Conservation (phyloP, 1,140 invertebrate genomes). For the Philopotamus ludificatus region DNA sequence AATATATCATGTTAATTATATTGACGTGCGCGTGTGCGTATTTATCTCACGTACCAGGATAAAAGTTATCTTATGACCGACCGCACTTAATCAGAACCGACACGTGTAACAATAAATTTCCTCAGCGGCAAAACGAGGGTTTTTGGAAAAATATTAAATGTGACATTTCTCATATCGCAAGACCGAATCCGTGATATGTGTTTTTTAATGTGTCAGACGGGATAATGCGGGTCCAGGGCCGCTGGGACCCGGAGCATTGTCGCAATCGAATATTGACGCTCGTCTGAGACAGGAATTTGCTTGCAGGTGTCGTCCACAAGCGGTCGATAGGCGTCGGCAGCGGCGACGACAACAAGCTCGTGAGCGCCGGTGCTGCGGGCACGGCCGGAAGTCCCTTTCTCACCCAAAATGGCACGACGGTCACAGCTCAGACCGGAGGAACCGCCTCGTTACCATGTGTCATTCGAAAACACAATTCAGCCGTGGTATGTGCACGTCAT, state of each 20-base stretch:
- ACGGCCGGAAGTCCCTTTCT: constrained; percentile 46
- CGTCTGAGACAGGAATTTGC: neutral
- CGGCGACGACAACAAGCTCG: constrained; percentile 14
- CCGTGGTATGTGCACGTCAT: constrained; percentile 62
- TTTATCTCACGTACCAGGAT: neutral
- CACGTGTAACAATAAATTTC: constrained; percentile 11
- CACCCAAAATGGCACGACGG: constrained; percentile 60
- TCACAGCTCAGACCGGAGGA: constrained; percentile 70
- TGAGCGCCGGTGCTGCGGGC: neutral
- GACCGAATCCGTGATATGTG: no score
- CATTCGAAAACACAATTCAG: constrained; percentile 66
- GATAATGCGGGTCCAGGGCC: no score
- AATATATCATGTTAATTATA: no score
- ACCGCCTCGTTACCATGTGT: constrained; percentile 70
- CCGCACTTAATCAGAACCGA: constrained; percentile 8
- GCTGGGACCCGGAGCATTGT: no score
- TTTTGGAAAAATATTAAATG: constrained; percentile 2
- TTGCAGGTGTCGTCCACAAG: constrained; percentile 35
- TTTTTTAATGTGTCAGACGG: no score
- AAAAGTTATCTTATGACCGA: neutral
- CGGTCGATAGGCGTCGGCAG: constrained; percentile 20
- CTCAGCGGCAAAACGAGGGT: neutral
- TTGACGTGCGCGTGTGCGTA: no score
- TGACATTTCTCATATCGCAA: neutral
- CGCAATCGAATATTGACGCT: no score